phyloP scores from a whole-genome alignment of 2,888 invertebrate species.

The Choristoneura rosaceana region DNA sequence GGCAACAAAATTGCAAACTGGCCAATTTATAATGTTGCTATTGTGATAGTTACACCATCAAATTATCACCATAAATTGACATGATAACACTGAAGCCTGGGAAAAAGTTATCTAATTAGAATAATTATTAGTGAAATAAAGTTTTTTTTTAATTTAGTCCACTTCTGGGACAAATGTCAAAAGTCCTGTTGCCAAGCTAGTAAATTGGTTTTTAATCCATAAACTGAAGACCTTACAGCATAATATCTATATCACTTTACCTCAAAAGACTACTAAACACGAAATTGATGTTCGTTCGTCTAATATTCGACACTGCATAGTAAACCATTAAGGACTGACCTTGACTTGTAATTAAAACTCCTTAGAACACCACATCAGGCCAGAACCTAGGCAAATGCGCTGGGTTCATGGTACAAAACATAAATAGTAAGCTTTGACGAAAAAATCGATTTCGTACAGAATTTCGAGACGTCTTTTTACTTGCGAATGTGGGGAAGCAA shows the following conservation, averaged over 20 bases:
- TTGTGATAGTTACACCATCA: background rate
- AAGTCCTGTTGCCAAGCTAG: background rate
- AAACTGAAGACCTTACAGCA: background rate
- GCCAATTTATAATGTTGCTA: background rate
- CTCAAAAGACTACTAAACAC: conserved; percentile 14
- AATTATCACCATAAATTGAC: background rate
- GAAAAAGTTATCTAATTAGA: background rate
- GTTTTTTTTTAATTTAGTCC: background rate
- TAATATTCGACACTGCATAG: conserved; percentile 14
- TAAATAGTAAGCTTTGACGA: conserved; percentile 51
- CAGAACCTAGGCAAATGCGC: conserved; percentile 22
- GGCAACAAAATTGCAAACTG: background rate
- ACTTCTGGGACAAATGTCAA: background rate
- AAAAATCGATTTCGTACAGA: conserved; percentile 70
- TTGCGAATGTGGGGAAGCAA: conserved; percentile 53
- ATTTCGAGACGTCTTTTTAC: conserved; percentile 50
- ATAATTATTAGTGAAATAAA: conserved; percentile 7
- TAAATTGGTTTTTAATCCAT: background rate
- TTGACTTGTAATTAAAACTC: conserved; percentile 40
- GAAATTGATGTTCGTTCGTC: conserved; percentile 4
- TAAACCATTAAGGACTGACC: conserved; percentile 40
- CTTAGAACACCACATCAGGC: conserved; percentile 25
- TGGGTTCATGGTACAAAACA: conserved; percentile 23
- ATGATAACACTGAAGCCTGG: background rate
- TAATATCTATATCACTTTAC: background rate